Conservation (phyloP, 2,888 invertebrate species). For the Lomographa bimaculata region DNA sequence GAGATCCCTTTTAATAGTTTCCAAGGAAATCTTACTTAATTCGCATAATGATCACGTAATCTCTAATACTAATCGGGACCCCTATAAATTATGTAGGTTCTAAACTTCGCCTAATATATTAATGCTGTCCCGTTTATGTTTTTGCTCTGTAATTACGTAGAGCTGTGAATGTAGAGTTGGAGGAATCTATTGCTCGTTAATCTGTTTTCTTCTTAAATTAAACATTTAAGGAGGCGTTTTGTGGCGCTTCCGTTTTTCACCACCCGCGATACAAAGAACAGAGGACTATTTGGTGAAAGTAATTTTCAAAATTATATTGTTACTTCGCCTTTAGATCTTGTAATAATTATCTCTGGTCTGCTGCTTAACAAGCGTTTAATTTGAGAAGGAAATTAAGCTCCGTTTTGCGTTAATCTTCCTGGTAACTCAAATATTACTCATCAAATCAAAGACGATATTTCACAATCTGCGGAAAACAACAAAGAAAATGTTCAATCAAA, state of each 20-base stretch:
- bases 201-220: constrained; percentile 72
- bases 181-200: constrained; percentile 54
- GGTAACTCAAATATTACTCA: constrained; percentile 48
- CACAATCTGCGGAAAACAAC: constrained; percentile 22
- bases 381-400: constrained; percentile 65
- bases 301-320: constrained; percentile 76
- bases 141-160: constrained; percentile 38
- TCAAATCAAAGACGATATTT: constrained; percentile 42
- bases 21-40: constrained; percentile 69
- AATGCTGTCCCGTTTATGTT: constrained; percentile 32
- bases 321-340: constrained; percentile 71
- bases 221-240: constrained; percentile 75
- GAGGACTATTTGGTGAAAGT: constrained; percentile 67
- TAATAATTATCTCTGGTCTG: constrained; percentile 74
- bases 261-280: constrained; percentile 61
- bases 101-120: constrained; percentile 36
- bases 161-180: constrained; percentile 27
- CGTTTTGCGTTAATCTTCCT: constrained; percentile 54
- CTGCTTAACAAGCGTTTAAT: constrained; percentile 73
- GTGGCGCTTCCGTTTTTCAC: constrained; percentile 67
- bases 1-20: constrained; percentile 74
- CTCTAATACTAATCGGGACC: constrained; percentile 55
- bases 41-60: constrained; percentile 69
- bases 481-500: constrained; percentile 5
- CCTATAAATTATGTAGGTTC: constrained; percentile 51